Conservation (phyloP, 2,113 vertebrate genomes). For the Oncorhynchus nerka region DNA sequence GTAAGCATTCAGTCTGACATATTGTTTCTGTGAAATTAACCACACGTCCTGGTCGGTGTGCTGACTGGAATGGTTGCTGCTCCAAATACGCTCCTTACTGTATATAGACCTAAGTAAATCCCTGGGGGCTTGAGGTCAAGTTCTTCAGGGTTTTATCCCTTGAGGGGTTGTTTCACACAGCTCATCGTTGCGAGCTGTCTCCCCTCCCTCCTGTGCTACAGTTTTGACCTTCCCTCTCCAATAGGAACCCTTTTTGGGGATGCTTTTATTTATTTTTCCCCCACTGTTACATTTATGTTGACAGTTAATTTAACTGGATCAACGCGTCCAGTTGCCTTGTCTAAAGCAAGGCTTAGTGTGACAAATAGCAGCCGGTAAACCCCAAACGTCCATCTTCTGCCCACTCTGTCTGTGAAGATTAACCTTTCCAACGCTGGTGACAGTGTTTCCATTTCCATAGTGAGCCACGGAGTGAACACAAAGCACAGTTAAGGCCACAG, state of each 20-base stretch:
- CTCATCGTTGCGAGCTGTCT: conserved; percentile 50
- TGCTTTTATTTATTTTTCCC: conserved; percentile 54
- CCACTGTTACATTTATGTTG: conserved; percentile 63
- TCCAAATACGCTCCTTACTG: conserved; percentile 31
- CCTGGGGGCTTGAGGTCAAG: conserved; percentile 30
- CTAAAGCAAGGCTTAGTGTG: conserved; percentile 62
- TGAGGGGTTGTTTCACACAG: conserved; percentile 55
- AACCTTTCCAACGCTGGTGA: conserved; percentile 60
- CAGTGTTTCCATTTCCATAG: conserved; percentile 59
- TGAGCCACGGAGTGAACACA: conserved; percentile 20
- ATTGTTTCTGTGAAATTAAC: conserved; percentile 31
- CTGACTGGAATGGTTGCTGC: conserved; percentile 18
- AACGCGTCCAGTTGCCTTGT: conserved; percentile 67
- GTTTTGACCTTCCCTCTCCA: conserved; percentile 46
- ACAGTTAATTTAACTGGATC: conserved; percentile 73
- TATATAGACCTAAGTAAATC: conserved; percentile 7
- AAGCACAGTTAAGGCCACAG: conserved; percentile 28
- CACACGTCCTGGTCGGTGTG: conserved; percentile 1
- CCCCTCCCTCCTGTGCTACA: conserved; percentile 17
- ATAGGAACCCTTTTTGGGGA: conserved; percentile 29
- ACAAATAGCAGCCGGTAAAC: conserved; percentile 66
- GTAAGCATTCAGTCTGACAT: not conserved
- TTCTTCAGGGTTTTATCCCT: conserved; percentile 42
- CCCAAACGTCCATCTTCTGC: conserved; percentile 61
- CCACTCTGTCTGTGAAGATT: conserved; percentile 66